Conservation (phyloP, 1,140 invertebrate species). For the Eubasilissa regina region DNA sequence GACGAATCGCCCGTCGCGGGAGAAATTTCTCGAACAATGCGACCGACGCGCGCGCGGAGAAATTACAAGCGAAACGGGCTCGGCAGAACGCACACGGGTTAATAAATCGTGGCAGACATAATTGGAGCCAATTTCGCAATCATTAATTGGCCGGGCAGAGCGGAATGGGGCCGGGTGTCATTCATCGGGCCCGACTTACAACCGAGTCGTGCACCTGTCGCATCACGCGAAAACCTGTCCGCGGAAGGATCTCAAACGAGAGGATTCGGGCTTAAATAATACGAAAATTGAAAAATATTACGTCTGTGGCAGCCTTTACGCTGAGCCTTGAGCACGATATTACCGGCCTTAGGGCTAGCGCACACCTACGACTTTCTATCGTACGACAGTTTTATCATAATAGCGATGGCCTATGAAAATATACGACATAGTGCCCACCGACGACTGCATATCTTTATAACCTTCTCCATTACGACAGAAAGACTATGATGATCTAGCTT, state of each 20-base stretch:
- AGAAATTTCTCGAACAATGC: conserved; percentile 27
- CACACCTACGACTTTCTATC: no score
- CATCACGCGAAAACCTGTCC: not conserved
- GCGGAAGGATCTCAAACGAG: not conserved
- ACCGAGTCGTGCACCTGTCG: not conserved
- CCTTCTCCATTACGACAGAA: no score
- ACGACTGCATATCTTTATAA: no score
- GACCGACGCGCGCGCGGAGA: not conserved
- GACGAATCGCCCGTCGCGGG: conserved; percentile 28
- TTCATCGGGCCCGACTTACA: not conserved
- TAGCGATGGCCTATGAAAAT: no score
- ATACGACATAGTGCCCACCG: no score
- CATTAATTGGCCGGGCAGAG: conserved; percentile 2
- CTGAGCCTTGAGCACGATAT: no score
- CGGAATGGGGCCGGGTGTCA: not conserved
- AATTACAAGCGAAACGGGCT: not conserved
- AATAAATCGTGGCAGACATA: conserved; percentile 1
- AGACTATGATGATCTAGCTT: no score
- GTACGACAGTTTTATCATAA: no score
- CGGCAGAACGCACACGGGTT: not conserved
- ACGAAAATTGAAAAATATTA: no score
- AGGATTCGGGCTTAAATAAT: no score
- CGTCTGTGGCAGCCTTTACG: no score
- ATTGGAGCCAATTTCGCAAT: conserved; percentile 12
- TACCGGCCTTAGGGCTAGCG: no score